Evolutionary conservation across 2,888 invertebrate genomes (phyloP).

Genomic region (Galerucella pusilla): DNA sequence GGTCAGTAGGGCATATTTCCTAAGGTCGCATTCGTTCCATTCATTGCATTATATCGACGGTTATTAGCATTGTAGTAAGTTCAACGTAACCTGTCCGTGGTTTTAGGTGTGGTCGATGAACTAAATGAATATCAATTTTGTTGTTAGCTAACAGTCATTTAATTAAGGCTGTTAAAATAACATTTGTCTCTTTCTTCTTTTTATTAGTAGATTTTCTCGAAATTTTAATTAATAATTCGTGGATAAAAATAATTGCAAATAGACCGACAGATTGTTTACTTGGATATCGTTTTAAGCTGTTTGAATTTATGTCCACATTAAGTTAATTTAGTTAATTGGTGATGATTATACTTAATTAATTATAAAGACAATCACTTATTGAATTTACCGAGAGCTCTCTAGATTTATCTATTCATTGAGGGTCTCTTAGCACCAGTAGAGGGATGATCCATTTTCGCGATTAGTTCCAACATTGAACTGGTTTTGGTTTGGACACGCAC

Average conservation of each 20-base stretch:
- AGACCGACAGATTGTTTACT: constrained; percentile 4
- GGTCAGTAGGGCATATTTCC: constrained; percentile 39
- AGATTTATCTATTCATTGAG: too few relatives aligned
- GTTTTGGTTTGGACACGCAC: too few relatives aligned
- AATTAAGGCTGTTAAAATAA: constrained; percentile 28
- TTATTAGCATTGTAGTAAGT: constrained; percentile 41
- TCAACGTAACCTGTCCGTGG: constrained; percentile 24
- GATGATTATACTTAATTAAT: too few relatives aligned
- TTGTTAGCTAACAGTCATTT: constrained; percentile 23
- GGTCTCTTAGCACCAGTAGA: too few relatives aligned
- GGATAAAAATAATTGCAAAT: background rate
- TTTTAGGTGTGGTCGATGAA: constrained; percentile 27
- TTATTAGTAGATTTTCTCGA: constrained; percentile 7
- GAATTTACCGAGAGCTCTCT: too few relatives aligned
- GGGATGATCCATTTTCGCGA: too few relatives aligned
- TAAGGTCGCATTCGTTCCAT: constrained; percentile 42
- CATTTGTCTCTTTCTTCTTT: constrained; percentile 27
- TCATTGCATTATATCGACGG: constrained; percentile 28
- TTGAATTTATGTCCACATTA: background rate
- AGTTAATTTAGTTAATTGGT: background rate
- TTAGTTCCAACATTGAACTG: too few relatives aligned
- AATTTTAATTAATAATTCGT: constrained; percentile 20
- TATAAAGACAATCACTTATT: too few relatives aligned
- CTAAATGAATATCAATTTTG: constrained; percentile 34
- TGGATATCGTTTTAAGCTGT: background rate